Base-by-base conservation (phyloP, 2,888 invertebrate species). In the Drosophila anomelani region DNA sequence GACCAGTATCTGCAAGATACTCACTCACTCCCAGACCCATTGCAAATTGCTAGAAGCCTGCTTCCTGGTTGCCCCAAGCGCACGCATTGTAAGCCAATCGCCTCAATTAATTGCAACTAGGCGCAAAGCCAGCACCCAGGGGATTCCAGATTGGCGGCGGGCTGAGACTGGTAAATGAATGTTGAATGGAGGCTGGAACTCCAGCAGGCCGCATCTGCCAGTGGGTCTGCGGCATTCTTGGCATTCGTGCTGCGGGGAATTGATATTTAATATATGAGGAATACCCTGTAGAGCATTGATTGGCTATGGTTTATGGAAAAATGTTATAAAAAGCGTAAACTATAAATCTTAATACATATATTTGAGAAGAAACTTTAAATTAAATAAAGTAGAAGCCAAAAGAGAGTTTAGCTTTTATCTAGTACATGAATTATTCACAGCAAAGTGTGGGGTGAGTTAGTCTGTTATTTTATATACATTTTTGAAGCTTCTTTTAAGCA, bases 101-200 rank as follows among this genome's bases (percentile, higher is more conserved):
- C 60, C 43, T 73, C 84, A 88, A 85, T 84, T 84, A 88, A 88
- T 74, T 80, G 76, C 76, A 78, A 80, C 80, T 76, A 79, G 83
- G 61, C 85, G 67, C 77, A 82, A 69, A 60, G 58, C 49, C 76
- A 57, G 67, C 70, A 62, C 64, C 63, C 67, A 67, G 70, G 62
- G 61, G 56, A 41, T 47, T 67, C 61, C 66, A 68, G 49, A 54
- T 36, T 71, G 67, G 34, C 59, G 38, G 23, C 20, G n/a, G 23
- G 20, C 51, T 23, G 20, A 15, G 23, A 53, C 15, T 53, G 36
- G 51, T 57, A 57, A 20, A 41, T 49, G 60, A 20, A 41, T 49
- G 53, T 15, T 7, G 34, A 15, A 15, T 23, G 56, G 20, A 34
- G 60, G 41, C 38, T 56, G 57, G 34, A 58, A 20, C 47, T 12